A percentile compares a stretch with the other conserved stretches of the same genome.
Evolutionary conservation across 2,888 invertebrate genomes (phyloP).

Genomic region (Allacma fusca): DNA sequence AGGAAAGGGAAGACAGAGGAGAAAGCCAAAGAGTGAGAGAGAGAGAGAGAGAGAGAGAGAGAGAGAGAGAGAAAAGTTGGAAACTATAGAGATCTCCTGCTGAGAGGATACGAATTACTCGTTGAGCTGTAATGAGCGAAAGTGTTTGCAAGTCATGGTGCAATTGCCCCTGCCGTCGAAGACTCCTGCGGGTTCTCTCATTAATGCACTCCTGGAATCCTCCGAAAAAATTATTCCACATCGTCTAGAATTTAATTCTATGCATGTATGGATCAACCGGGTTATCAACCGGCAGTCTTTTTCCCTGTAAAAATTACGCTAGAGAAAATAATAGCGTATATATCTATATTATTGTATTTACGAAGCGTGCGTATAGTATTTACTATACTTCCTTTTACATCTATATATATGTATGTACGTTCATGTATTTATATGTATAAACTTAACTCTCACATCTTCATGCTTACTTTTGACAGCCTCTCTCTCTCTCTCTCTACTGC

Average conservation of each 20-base stretch:
- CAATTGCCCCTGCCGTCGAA: constrained; percentile 53
- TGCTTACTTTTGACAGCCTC: constrained; percentile 6
- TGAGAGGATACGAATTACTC: constrained; percentile 61
- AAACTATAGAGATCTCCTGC: constrained; percentile 52
- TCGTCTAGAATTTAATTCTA: constrained; percentile 47
- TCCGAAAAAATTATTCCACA: constrained; percentile 43
- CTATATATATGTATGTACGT: constrained; percentile 16
- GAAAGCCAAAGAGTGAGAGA: constrained; percentile 19
- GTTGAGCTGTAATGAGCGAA: constrained; percentile 62
- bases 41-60: constrained; percentile 34
- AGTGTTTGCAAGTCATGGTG: constrained; percentile 61
- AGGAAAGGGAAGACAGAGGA: constrained; percentile 1
- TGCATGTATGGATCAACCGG: constrained; percentile 27
- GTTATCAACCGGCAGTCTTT: constrained; percentile 13
- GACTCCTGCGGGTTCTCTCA: constrained; percentile 61
- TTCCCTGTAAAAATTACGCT: background rate
- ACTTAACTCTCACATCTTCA: constrained; percentile 6
- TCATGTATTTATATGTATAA: background rate
- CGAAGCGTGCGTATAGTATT: too few relatives aligned
- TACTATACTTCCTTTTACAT: background rate
- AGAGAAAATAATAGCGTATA: too few relatives aligned
- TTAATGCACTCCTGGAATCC: constrained; percentile 61
- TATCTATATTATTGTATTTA: too few relatives aligned
- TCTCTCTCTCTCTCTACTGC: background rate
- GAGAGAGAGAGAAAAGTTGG: constrained; percentile 20